Evolutionary conservation across 2,888 invertebrate species (phyloP).

Genomic region (Limenitis arthemis): DNA sequence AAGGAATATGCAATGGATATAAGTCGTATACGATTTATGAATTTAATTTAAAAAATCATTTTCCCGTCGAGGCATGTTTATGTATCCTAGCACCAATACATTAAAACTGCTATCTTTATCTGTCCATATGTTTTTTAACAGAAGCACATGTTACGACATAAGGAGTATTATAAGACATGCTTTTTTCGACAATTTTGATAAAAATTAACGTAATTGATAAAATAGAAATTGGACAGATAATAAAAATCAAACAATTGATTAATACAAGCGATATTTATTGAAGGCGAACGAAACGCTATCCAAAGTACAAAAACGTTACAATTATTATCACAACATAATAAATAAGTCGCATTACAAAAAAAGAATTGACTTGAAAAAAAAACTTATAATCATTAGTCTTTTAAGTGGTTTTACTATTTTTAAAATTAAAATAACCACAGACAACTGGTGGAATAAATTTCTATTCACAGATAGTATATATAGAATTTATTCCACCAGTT

Average conservation of each 20-base stretch:
- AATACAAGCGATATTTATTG: conserved; percentile 23
- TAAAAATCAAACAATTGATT: conserved; percentile 16
- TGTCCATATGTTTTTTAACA: conserved; percentile 3
- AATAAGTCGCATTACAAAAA: conserved; percentile 49
- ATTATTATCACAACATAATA: conserved; percentile 50
- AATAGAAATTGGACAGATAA: conserved; percentile 5
- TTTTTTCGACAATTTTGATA: no score
- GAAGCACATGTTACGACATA: neutral
- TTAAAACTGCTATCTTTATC: conserved; percentile 7
- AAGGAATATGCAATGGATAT: no score
- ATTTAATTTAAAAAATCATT: conserved; percentile 1
- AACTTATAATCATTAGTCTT: conserved; percentile 49
- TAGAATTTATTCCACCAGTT: conserved; percentile 40
- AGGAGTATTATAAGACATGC: neutral
- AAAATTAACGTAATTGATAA: neutral
- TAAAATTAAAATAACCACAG: conserved; percentile 40
- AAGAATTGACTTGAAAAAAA: conserved; percentile 51
- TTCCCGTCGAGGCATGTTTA: conserved; percentile 8
- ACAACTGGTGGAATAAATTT: no score
- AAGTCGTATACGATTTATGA: neutral
- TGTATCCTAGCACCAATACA: conserved; percentile 24
- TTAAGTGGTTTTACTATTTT: conserved; percentile 57
- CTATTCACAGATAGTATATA: conserved; percentile 39
- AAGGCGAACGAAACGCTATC: conserved; percentile 22
- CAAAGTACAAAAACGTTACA: conserved; percentile 33